A percentile compares a stretch with the other conserved stretches of the same genome.
Evolutionary conservation across 2,797 vertebrate species (phyloP).

Genomic region (Oryzias dopingdopingensis): DNA sequence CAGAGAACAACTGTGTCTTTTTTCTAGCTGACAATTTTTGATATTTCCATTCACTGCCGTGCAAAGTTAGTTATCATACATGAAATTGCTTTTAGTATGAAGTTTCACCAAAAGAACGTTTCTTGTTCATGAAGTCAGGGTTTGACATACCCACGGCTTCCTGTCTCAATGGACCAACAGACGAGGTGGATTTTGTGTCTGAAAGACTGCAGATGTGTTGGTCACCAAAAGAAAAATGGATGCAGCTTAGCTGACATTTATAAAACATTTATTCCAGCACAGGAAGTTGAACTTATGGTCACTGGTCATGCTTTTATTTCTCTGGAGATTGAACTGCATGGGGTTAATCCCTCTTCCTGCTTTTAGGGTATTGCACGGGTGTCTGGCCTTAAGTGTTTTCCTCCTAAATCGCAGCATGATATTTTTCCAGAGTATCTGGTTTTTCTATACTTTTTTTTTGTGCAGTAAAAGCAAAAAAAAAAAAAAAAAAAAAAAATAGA

Average conservation of each 20-base stretch:
- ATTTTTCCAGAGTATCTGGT: not conserved
- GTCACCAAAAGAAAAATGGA: constrained; percentile 39
- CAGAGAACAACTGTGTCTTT: too few species aligned
- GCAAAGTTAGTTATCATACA: constrained; percentile 7
- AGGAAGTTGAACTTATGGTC: constrained; percentile 29
- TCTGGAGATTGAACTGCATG: constrained; percentile 7
- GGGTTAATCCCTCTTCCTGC: not conserved
- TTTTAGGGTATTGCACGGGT: not conserved
- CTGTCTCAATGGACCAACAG: not conserved
- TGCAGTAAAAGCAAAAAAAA: not conserved
- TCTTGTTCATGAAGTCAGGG: constrained; percentile 11
- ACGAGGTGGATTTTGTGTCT: constrained; percentile 7
- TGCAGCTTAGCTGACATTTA: constrained; percentile 31
- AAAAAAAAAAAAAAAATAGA: too few species aligned
- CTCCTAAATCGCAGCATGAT: not conserved
- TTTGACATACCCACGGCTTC: constrained; percentile 5
- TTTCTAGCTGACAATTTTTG: not conserved
- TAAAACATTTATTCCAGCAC: constrained; percentile 51
- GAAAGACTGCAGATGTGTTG: constrained; percentile 27
- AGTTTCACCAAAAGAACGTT: constrained; percentile 6
- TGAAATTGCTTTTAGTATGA: constrained; percentile 36
- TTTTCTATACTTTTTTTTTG: not conserved
- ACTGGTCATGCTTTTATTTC: constrained; percentile 19
- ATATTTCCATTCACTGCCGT: not conserved
- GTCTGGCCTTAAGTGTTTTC: constrained; percentile 7